These are phyloP conservation scores for Ciona savignyi DNA, from an alignment of 23 tunicate species.

Conservation along the genomic window DNA sequence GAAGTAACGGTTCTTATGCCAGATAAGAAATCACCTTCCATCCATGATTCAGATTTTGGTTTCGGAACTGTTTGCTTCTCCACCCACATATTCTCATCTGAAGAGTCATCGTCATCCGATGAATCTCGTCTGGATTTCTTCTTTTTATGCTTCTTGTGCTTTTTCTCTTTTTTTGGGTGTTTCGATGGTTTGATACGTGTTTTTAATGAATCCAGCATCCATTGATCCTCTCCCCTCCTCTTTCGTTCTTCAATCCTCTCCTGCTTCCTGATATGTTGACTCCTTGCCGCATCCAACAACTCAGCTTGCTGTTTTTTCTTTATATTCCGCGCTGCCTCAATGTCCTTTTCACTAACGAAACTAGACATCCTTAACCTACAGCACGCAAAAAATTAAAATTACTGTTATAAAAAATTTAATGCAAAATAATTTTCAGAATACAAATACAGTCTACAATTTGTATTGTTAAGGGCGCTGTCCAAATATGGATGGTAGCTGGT, in stretches of 20 bases:
- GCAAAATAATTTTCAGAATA: background rate
- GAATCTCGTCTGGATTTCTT: constrained; percentile 21
- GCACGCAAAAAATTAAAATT: background rate
- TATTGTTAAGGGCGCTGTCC: too few relatives aligned
- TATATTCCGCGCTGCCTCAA: constrained; percentile 15
- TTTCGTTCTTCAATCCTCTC: constrained; percentile 13
- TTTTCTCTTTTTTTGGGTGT: constrained; percentile 38
- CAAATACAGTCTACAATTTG: too few relatives aligned
- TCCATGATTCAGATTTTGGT: background rate
- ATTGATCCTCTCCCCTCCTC: constrained; percentile 44
- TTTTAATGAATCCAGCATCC: constrained; percentile 44
- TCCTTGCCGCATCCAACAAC: constrained; percentile 18
- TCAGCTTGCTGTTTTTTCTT: constrained; percentile 23
- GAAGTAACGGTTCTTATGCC: constrained; percentile 45
- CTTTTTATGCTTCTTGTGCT: constrained; percentile 25
- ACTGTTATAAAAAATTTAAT: background rate
- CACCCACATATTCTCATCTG: constrained; percentile 41
- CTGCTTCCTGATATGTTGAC: constrained; percentile 20
- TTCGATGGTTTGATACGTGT: constrained; percentile 20
- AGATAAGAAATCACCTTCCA: constrained; percentile 37
- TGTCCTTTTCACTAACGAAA: constrained; percentile 49
- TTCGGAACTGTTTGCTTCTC: constrained; percentile 18
- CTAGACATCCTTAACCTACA: constrained; percentile 16
- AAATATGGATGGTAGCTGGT: too few relatives aligned
- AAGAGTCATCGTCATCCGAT: constrained; percentile 6